phyloP scores from a whole-genome alignment of 1,140 invertebrate genomes.

The Latrodectus geometricus region DNA sequence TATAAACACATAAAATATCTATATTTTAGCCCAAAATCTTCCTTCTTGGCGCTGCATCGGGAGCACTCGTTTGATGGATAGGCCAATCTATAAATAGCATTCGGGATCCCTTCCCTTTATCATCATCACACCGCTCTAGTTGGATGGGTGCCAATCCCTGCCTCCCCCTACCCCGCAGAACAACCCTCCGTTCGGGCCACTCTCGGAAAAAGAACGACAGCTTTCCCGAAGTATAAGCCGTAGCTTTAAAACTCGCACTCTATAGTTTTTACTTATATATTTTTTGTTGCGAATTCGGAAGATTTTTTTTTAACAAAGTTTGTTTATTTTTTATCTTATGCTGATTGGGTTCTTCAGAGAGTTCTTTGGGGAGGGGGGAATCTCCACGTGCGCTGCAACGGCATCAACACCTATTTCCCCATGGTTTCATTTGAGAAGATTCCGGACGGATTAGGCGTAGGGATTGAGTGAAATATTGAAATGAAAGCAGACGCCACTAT shows the following conservation, averaged over 20 bases:
- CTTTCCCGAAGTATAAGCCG: constrained; percentile 7
- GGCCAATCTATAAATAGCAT: constrained; percentile 46
- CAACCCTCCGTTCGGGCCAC: background rate
- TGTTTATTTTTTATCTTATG: background rate
- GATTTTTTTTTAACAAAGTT: too few relatives aligned
- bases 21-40: constrained; percentile 18
- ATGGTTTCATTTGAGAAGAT: background rate
- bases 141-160: constrained; percentile 40
- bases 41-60: constrained; percentile 8
- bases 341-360: background rate
- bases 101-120: constrained; percentile 32
- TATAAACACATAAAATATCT: constrained; percentile 57
- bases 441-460: background rate
- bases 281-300: background rate
- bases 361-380: background rate
- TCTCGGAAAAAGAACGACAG: background rate
- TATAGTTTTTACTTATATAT: background rate
- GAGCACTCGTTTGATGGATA: constrained; percentile 36
- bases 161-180: background rate
- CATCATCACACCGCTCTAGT: constrained; percentile 46
- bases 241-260: constrained; percentile 8
- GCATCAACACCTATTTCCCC: background rate
- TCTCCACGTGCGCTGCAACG: background rate
- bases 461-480: background rate
- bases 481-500: background rate